Base-by-base conservation (phyloP, 2,888 invertebrate species). In the Drosophila kuntzei region DNA sequence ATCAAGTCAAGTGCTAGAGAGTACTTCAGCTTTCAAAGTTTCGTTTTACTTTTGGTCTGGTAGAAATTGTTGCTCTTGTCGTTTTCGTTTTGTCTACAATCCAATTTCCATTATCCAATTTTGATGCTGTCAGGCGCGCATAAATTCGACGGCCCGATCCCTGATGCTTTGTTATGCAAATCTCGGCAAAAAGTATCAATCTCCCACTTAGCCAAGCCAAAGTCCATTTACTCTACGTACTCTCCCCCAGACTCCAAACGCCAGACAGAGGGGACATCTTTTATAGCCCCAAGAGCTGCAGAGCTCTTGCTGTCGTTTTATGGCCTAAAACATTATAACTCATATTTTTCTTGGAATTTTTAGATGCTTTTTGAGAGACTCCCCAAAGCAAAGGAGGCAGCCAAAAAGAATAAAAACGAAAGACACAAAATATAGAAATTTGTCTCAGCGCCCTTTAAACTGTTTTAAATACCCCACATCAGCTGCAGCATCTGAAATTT, bases 101-200 rank as follows among this genome's bases (percentile, higher is more conserved):
- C 83, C 88, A 87, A 87, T 87, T 83, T 83, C 83, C 83, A 87
- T 85, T 83, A 83, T 88, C 74, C 88, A 88, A 83, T 83, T 83
- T 88, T 75, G 68, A 77, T 82, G 86, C 77, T 71, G 75, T 46
- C 70, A 79, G 86, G 76, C 68, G 70, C 60, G 86, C 82, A 85
- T 79, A 82, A 87, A 76, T 68, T 69, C 47, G 22, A 36, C 20
- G 44, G 32, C 46, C 43, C 54, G 41, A 55, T 64, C 60, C 60
- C 54, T 16, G 22, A 49, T 53, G 69, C 79, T 79, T 85, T 87
- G 69, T 81, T 81, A 83, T 81, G 88, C 76, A 87, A 85, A 87
- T 85, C 81, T 71, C 61, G 18, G 57, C 63, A 51, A 51, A 61
- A 68, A 71, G 69, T 80, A 80, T 80, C 78, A 75, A 72, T 76